phyloP scores from a whole-genome alignment of 1,140 invertebrate genomes.

The Bombus cullumanus region DNA sequence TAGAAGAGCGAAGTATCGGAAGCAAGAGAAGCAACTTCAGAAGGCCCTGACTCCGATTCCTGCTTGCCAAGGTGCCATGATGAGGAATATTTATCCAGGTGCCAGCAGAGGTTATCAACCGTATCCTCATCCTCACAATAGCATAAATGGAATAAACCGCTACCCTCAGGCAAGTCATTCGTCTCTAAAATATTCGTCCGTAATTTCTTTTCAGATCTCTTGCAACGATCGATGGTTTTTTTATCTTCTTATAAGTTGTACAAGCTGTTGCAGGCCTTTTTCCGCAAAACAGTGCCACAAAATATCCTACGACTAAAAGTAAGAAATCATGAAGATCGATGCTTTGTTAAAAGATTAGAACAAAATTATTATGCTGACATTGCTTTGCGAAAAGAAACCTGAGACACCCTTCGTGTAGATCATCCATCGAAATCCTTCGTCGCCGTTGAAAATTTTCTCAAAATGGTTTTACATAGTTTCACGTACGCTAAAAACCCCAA shows the following conservation, averaged over 20 bases:
- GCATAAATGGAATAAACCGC: conserved; percentile 94
- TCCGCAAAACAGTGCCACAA: no score
- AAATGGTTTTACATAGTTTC: no score
- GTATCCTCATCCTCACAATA: conserved; percentile 92
- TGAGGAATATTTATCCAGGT: conserved; percentile 97
- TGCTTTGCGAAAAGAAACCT: background rate
- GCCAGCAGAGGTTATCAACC: conserved; percentile 93
- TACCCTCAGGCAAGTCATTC: conserved; percentile 92
- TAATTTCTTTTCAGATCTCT: no score
- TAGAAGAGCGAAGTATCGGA: conserved; percentile 97
- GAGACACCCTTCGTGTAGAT: background rate
- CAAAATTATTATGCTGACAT: no score
- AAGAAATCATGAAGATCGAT: no score
- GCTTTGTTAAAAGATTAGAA: no score
- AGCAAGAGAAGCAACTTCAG: conserved; percentile 99
- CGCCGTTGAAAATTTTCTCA: background rate
- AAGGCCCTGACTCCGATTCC: conserved; percentile 95
- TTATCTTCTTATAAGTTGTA: no score
- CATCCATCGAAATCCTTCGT: background rate
- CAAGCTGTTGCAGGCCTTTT: no score
- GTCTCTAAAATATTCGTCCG: background rate
- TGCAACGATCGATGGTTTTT: no score
- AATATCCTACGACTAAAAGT: no score
- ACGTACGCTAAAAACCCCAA: background rate
- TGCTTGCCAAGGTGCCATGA: conserved; percentile 97